A percentile compares a stretch with the other conserved stretches of the same genome.
These are phyloP conservation scores for Leptodactylus fallax DNA, from an alignment of 2,797 vertebrate species.

Conservation along the genomic window DNA sequence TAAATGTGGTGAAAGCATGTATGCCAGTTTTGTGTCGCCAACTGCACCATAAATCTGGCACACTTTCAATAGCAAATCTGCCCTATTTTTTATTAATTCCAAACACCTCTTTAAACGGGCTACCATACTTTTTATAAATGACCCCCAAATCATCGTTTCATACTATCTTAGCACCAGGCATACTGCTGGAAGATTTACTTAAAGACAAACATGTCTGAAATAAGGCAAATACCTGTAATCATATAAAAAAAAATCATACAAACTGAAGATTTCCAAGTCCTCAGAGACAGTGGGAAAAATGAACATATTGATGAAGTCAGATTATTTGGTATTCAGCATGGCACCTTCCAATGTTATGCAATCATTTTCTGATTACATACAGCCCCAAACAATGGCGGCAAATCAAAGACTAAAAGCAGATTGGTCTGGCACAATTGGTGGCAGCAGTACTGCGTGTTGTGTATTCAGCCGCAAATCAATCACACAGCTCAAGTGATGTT, in stretches of 20 bases:
- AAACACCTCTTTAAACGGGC: not conserved
- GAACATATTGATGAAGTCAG: not conserved
- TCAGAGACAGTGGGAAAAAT: too few species aligned
- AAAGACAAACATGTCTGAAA: not conserved
- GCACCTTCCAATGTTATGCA: constrained; percentile 20
- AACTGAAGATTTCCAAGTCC: not conserved
- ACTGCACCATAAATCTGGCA: too few species aligned
- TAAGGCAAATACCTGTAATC: not conserved
- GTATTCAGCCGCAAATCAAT: constrained; percentile 1
- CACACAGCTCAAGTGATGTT: not conserved
- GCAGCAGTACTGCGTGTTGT: not conserved
- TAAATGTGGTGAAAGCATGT: too few species aligned
- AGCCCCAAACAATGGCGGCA: not conserved
- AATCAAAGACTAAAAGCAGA: constrained; percentile 15
- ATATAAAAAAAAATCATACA: not conserved
- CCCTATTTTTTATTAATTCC: not conserved
- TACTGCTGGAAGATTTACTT: not conserved
- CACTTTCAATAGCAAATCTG: too few species aligned
- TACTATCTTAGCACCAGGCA: not conserved
- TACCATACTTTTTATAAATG: not conserved
- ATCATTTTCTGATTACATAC: constrained; percentile 27
- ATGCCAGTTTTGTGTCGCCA: too few species aligned
- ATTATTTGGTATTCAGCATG: constrained; percentile 28
- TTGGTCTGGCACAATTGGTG: constrained; percentile 8
- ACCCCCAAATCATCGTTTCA: not conserved